Conservation (phyloP, 2,113 vertebrate species). For the Bubo scandiacus region DNA sequence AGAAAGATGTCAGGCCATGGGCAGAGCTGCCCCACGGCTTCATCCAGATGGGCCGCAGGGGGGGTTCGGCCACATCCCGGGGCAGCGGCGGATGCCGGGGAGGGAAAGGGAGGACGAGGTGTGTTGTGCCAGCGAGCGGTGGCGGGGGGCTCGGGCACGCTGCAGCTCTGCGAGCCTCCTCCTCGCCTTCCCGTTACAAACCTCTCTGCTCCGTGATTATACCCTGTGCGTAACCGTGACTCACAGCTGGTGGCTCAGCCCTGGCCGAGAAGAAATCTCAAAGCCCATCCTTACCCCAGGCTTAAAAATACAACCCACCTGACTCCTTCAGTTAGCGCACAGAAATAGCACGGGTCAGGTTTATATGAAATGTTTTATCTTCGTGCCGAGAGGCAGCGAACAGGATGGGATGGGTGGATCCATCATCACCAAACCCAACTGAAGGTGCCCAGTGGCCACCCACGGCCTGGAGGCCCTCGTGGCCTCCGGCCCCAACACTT, state of each 20-base stretch:
- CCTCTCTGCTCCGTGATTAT: neutral
- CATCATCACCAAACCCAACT: fast-evolving
- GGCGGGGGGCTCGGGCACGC: fast-evolving
- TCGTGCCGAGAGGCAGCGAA: fast-evolving
- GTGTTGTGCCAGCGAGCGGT: neutral
- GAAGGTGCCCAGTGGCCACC: neutral
- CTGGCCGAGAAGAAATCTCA: neutral
- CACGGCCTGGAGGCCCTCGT: neutral
- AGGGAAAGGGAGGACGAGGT: neutral
- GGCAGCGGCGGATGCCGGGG: neutral
- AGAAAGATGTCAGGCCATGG: neutral
- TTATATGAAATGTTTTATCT: neutral
- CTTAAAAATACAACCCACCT: neutral
- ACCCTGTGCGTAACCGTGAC: fast-evolving
- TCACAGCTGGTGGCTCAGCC: neutral
- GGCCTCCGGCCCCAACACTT: fast-evolving
- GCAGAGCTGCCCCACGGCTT: neutral
- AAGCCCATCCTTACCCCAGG: neutral
- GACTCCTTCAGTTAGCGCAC: neutral
- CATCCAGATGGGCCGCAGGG: fast-evolving
- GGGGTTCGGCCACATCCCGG: neutral
- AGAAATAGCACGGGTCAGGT: neutral
- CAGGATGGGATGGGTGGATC: fast-evolving
- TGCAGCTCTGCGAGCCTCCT: neutral
- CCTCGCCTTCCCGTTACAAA: neutral